These are phyloP conservation scores for Anoplophora glabripennis DNA, from an alignment of 1,140 invertebrate genomes.

Conservation along the genomic window DNA sequence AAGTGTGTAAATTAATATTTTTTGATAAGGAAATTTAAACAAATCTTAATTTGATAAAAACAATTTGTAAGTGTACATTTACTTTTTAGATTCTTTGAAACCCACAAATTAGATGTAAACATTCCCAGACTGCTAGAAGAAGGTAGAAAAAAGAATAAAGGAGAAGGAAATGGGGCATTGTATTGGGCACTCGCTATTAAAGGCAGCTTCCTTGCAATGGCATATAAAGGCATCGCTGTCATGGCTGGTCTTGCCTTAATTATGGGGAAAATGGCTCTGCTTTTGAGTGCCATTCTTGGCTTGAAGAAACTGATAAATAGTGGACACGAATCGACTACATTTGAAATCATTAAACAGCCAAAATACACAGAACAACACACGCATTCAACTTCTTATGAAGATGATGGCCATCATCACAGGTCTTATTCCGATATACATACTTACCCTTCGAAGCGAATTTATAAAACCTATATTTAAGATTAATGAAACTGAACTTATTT, in stretches of 20 bases:
- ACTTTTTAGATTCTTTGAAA: slow-evolving; percentile 53
- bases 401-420: slow-evolving; percentile 58
- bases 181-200: slow-evolving; percentile 33
- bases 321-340: slow-evolving; percentile 72
- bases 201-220: slow-evolving; percentile 39
- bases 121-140: slow-evolving; percentile 48
- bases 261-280: slow-evolving; percentile 36
- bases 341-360: slow-evolving; percentile 82
- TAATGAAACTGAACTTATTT: too few species aligned
- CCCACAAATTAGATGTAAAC: slow-evolving; percentile 59
- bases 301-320: slow-evolving; percentile 69
- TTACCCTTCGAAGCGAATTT: too few species aligned
- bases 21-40: not conserved
- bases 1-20: too few species aligned
- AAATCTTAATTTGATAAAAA: not conserved
- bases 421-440: slow-evolving; percentile 16
- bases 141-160: slow-evolving; percentile 29
- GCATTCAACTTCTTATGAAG: slow-evolving; percentile 70
- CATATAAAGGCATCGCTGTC: slow-evolving; percentile 41
- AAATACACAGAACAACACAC: slow-evolving; percentile 72
- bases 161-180: not conserved
- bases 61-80: not conserved
- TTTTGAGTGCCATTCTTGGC: slow-evolving; percentile 70
- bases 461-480: too few species aligned
- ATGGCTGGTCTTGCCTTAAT: slow-evolving; percentile 37